Evolutionary conservation across 2,113 vertebrate genomes (phyloP).

Genomic region (Sarotherodon lohbergeri): DNA sequence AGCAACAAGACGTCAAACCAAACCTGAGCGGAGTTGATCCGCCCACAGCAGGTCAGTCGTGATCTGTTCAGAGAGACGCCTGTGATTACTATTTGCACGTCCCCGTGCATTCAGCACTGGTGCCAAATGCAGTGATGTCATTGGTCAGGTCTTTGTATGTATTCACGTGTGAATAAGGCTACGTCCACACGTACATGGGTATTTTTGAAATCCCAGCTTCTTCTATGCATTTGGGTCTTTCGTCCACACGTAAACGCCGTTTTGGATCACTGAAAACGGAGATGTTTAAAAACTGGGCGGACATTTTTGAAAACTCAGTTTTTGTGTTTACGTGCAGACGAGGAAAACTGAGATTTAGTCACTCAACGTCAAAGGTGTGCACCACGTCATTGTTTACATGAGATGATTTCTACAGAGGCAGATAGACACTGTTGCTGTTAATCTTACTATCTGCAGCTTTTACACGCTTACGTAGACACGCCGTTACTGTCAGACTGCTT

Average conservation of each 20-base stretch:
- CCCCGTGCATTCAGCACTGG: background rate
- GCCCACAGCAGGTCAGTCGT: background rate
- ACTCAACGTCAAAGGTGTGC: background rate
- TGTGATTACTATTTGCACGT: background rate
- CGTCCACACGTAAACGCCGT: background rate
- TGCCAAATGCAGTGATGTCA: background rate
- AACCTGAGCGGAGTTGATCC: background rate
- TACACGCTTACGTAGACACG: background rate
- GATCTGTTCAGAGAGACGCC: background rate
- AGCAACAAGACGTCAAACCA: background rate
- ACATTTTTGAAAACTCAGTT: background rate
- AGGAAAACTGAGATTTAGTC: background rate
- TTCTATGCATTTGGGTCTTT: background rate
- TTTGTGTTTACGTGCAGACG: background rate
- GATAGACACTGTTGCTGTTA: background rate
- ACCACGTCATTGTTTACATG: background rate
- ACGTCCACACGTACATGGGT: accelerated
- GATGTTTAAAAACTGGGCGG: background rate
- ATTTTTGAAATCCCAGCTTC: background rate
- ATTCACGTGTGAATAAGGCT: background rate
- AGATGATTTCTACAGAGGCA: background rate
- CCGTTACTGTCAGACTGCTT: background rate
- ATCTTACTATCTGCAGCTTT: accelerated
- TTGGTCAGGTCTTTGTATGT: background rate
- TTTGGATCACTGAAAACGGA: background rate